phyloP scores from a whole-genome alignment of 2,888 invertebrate genomes.

The Therioaphis trifolii region DNA sequence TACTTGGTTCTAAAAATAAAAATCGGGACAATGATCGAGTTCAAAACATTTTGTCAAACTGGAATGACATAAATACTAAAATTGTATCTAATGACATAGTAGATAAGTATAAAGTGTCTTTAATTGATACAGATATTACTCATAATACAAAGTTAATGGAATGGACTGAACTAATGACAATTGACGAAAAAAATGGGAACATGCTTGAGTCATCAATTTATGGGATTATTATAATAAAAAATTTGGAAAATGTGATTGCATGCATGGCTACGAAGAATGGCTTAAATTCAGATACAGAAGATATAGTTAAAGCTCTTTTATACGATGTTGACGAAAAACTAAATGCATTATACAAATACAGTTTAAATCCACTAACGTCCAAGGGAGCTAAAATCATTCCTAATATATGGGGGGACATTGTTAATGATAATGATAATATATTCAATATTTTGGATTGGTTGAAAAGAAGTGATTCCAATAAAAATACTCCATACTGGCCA shows the following conservation, averaged over 20 bases:
- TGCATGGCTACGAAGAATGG: background rate
- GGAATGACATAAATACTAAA: background rate
- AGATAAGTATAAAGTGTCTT: background rate
- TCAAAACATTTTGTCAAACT: background rate
- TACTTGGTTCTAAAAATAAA: too few species aligned
- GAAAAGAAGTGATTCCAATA: background rate
- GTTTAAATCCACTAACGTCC: background rate
- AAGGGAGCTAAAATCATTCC: background rate
- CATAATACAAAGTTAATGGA: background rate
- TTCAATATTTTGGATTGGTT: slow-evolving; percentile 47
- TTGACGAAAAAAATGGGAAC: slow-evolving; percentile 18
- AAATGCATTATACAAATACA: background rate
- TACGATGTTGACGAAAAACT: background rate
- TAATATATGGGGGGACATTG: background rate
- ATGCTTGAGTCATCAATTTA: background rate
- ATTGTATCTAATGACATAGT: background rate
- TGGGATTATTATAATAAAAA: background rate
- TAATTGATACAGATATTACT: background rate
- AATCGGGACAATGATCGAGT: background rate
- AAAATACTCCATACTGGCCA: slow-evolving; percentile 19
- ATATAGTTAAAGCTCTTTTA: background rate
- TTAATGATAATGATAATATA: background rate
- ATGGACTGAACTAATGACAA: slow-evolving; percentile 1
- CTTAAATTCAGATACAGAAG: background rate
- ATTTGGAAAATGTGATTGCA: slow-evolving; percentile 5